Conservation (phyloP, 2,888 invertebrate genomes). For the Cyrtodaria siliqua region DNA sequence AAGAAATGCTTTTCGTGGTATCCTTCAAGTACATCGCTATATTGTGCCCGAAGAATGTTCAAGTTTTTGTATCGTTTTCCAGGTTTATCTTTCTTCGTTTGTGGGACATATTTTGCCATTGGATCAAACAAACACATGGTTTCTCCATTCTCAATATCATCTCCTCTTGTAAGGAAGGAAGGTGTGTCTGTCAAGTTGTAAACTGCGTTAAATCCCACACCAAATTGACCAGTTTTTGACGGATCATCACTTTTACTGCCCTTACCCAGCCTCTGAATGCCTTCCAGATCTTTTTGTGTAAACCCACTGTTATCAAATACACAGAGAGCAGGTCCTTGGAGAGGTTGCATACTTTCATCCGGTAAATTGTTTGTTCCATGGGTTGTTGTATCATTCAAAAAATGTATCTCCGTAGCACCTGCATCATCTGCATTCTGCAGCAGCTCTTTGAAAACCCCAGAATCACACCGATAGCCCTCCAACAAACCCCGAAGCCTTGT, state of each 20-base stretch:
- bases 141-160: constrained; percentile 58
- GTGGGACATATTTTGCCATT: constrained; percentile 64
- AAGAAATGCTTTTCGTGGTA: constrained; percentile 49
- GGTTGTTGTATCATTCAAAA: constrained; percentile 45
- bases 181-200: constrained; percentile 84
- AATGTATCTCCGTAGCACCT: constrained; percentile 78
- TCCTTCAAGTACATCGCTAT: constrained; percentile 50
- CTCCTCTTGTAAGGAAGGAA: constrained; percentile 78
- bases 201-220: constrained; percentile 84
- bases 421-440: constrained; percentile 83
- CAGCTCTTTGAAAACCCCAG: constrained; percentile 81
- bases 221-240: constrained; percentile 83
- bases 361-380: constrained; percentile 20
- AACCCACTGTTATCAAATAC: constrained; percentile 83
- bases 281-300: constrained; percentile 76
- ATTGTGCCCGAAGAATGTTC: constrained; percentile 11
- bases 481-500: constrained; percentile 78
- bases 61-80: constrained; percentile 63
- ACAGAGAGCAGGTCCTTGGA: constrained; percentile 83
- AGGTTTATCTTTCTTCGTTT: constrained; percentile 54
- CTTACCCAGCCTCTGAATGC: constrained; percentile 81
- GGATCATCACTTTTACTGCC: constrained; percentile 82
- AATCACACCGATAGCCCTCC: constrained; percentile 79
- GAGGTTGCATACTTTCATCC: constrained; percentile 11
- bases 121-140: constrained; percentile 76